Evolutionary conservation across 2,797 vertebrate genomes (phyloP).

Genomic region (Neosilurus hyrtlii): DNA sequence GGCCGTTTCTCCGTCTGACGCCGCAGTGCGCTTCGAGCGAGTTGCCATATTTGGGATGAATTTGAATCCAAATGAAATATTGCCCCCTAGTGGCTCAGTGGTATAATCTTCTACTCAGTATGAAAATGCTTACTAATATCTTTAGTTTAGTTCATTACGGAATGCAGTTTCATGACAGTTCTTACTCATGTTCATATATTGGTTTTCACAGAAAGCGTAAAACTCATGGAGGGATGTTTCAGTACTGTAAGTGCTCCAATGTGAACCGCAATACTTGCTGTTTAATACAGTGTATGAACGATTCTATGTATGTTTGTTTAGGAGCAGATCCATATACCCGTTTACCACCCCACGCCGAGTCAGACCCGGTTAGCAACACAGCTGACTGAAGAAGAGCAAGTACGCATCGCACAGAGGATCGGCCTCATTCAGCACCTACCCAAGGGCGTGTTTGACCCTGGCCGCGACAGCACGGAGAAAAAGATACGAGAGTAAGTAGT

Average conservation of each 20-base stretch:
- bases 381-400: constrained; percentile 87
- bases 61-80: constrained; percentile 18
- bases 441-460: constrained; percentile 83
- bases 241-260: not conserved
- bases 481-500: constrained; percentile 85
- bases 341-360: constrained; percentile 87
- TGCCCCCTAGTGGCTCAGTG: constrained; percentile 42
- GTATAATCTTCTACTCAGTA: not conserved
- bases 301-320: constrained; percentile 47
- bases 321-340: constrained; percentile 84
- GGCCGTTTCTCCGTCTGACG: not conserved
- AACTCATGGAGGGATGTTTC: not conserved
- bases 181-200: constrained; percentile 31
- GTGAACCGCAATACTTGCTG: not conserved
- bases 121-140: constrained; percentile 46
- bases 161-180: constrained; percentile 10
- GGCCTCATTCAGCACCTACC: constrained; percentile 89
- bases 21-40: not conserved
- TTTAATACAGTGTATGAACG: not conserved
- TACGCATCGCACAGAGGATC: constrained; percentile 85
- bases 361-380: constrained; percentile 85
- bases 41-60: not conserved
- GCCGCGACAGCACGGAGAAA: constrained; percentile 84
- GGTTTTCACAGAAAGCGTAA: not conserved
- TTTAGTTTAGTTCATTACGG: constrained; percentile 23